Conservation (phyloP, 2,113 vertebrate species). For the Pionites leucogaster region DNA sequence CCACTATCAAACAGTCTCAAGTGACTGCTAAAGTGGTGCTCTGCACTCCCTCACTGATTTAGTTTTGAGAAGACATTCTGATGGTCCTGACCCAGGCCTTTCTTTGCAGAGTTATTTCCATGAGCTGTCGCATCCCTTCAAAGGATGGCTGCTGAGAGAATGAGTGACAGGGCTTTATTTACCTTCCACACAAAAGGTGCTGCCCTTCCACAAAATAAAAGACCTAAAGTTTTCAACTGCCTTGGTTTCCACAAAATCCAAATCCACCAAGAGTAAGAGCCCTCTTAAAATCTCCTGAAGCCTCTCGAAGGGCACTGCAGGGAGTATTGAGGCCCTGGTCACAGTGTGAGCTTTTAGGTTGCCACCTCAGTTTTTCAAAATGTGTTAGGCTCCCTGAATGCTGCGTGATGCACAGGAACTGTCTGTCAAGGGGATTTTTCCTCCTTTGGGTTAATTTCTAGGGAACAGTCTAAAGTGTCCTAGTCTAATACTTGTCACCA, state of each 20-base stretch:
- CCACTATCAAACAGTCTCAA: background rate
- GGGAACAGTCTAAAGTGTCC: background rate
- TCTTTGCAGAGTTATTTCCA: background rate
- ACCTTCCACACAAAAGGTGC: background rate
- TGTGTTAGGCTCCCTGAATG: background rate
- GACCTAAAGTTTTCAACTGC: background rate
- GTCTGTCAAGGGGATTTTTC: accelerated
- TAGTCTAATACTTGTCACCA: background rate
- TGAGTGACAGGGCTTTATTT: background rate
- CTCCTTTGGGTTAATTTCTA: background rate
- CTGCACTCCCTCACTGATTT: background rate
- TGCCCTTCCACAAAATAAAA: background rate
- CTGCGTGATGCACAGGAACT: background rate
- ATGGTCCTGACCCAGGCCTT: background rate
- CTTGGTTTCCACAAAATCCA: background rate
- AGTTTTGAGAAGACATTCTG: background rate
- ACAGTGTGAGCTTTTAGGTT: background rate
- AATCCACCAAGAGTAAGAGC: background rate
- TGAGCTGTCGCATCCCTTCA: background rate
- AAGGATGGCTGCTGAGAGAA: background rate
- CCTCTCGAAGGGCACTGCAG: background rate
- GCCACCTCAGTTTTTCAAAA: background rate
- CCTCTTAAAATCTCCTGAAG: background rate
- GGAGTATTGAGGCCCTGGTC: background rate
- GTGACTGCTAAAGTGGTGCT: background rate